phyloP scores from a whole-genome alignment of 2,113 vertebrate species.

The Sphaerodactylus townsendi region DNA sequence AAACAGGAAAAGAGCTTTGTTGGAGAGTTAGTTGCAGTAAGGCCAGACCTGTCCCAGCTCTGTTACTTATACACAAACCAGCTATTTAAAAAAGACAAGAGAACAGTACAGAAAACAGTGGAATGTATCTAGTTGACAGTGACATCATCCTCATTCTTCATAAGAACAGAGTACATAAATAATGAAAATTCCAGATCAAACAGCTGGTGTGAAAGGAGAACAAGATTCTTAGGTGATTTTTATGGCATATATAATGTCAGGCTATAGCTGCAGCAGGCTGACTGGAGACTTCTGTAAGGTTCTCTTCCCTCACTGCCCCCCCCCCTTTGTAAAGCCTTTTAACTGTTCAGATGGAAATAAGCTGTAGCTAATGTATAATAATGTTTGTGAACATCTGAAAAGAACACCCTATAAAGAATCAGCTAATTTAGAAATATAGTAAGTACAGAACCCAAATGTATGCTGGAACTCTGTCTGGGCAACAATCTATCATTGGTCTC shows the following conservation, averaged over 20 bases:
- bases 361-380: background rate
- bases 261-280: slow-evolving; percentile 22
- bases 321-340: background rate
- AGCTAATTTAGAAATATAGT: background rate
- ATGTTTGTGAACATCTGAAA: slow-evolving; percentile 6
- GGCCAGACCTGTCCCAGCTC: too few species aligned
- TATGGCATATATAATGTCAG: background rate
- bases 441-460: background rate
- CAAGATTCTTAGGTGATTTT: background rate
- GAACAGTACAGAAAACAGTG: too few species aligned
- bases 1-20: too few species aligned
- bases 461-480: background rate
- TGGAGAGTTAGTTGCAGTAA: too few species aligned
- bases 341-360: background rate
- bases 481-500: background rate
- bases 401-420: background rate
- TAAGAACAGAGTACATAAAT: too few species aligned
- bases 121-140: too few species aligned
- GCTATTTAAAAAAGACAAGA: too few species aligned
- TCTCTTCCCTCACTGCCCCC: too few species aligned
- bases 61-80: too few species aligned
- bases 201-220: background rate
- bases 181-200: too few species aligned
- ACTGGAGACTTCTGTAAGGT: background rate
- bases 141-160: too few species aligned